Evolutionary conservation across 2,888 invertebrate genomes (phyloP), one percentile per base, ranked within the genome.

Genomic region (Drepana falcataria): DNA sequence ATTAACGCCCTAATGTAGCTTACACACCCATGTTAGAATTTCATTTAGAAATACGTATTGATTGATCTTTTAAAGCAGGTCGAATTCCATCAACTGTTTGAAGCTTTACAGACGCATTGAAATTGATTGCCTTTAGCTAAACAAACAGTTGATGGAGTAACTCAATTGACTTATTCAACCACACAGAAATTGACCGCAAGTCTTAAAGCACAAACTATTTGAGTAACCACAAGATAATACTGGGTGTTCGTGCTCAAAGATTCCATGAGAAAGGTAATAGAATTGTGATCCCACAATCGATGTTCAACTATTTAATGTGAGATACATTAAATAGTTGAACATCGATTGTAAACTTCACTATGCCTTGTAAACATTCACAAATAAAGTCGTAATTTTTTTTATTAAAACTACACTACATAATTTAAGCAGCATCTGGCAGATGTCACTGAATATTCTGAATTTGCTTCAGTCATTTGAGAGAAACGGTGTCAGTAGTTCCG

Each of bases 1-100:
- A 68, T 72, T 66, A 64, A 59, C 69, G 67, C 66, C 63, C 59
- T 55, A 73, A 76, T 75, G 68, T 76, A 74, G 66, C 71, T 64
- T 64, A 61, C 49, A 56, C 55, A 49, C 37, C 44, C 37, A 52
- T 52, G 64, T 60, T 69, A 63, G 64, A 63, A 56, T 55, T 58
- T 52, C 58, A 57, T 58, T 64, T 59, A 57, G 66, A 64, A 62
- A 55, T 34, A n/a, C 48, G 49, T 37, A 35, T 35, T 59, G 51
- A 48, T 60, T 52, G 53, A 51, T 40, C 40, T 57, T 51, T 57
- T 59, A 56, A 56, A 58, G 58, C 55, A 52, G 56, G 58, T 55
- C 51, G 52, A 57, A 57, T 56, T 55, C 57, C 54, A 55, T 56
- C 53, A 59, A 53, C 47, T 52, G 55, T 56, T 55, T 55, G 58